Evolutionary conservation across 2,113 vertebrate genomes (phyloP).

Genomic region (human): DNA sequence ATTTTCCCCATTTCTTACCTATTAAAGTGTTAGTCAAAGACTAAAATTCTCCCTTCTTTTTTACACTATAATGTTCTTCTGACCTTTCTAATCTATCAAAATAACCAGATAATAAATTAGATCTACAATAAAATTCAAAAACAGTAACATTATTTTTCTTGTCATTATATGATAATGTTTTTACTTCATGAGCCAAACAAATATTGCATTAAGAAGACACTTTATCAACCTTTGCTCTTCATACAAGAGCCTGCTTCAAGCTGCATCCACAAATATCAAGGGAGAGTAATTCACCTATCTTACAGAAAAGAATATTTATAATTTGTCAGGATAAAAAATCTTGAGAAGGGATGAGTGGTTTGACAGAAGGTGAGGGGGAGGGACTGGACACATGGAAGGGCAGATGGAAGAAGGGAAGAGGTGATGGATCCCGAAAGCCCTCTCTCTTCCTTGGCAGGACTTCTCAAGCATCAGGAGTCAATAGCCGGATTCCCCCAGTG

Average conservation of each 20-base stretch:
- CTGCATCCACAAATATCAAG: conserved; percentile 83
- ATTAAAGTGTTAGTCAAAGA: not conserved
- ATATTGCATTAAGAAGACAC: conserved; percentile 63
- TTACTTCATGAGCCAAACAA: not conserved
- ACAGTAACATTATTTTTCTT: not conserved
- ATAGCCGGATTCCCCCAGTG: conserved; percentile 89
- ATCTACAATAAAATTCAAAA: too few relatives aligned
- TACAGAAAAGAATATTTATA: conserved; percentile 67
- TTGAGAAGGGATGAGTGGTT: fast-evolving
- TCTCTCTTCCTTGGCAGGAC: conserved; percentile 84
- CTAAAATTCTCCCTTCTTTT: not conserved
- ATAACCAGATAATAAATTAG: not conserved
- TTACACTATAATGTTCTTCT: not conserved
- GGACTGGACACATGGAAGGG: fast-evolving
- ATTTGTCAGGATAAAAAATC: not conserved
- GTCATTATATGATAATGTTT: not conserved
- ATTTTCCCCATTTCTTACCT: fast-evolving
- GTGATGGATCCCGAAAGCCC: not conserved
- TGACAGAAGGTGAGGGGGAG: too few relatives aligned
- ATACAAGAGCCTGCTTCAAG: not conserved
- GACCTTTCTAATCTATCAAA: not conserved
- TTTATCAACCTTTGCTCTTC: conserved; percentile 62
- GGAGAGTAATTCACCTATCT: conserved; percentile 16
- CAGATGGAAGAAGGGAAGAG: not conserved
- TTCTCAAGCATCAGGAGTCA: conserved; percentile 85